phyloP scores from a whole-genome alignment of 2,888 invertebrate species.

The Trileptium ribeirensis region DNA sequence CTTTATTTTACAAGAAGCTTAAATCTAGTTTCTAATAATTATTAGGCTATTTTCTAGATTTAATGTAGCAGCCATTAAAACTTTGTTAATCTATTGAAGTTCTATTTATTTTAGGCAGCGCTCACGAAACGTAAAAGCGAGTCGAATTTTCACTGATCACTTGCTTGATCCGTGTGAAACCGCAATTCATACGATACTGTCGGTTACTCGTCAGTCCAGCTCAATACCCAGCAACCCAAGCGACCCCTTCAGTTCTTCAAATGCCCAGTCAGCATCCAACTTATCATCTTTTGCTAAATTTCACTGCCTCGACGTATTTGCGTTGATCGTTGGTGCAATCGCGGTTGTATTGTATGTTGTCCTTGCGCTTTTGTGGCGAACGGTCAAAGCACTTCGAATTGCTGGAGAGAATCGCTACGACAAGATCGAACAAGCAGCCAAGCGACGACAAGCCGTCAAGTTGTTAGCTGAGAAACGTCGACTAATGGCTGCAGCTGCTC shows the following conservation, averaged over 20 bases:
- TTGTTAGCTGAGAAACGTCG: background rate
- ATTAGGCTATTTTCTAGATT: too few relatives aligned
- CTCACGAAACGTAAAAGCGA: background rate
- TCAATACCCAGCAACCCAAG: too few relatives aligned
- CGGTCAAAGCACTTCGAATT: background rate
- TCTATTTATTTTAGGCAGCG: too few relatives aligned
- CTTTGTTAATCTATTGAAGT: too few relatives aligned
- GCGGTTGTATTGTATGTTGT: background rate
- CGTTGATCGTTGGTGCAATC: background rate
- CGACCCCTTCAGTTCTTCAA: too few relatives aligned
- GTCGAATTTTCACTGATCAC: background rate
- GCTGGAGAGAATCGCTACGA: background rate
- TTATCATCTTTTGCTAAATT: background rate
- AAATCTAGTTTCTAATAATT: too few relatives aligned
- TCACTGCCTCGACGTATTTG: background rate
- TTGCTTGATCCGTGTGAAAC: background rate
- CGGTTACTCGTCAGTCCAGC: background rate
- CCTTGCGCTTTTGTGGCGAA: background rate
- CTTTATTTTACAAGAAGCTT: too few relatives aligned
- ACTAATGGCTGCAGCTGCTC: background rate
- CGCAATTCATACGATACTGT: background rate
- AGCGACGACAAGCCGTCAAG: background rate
- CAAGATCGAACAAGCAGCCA: background rate
- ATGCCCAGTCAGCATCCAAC: background rate
- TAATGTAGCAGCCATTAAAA: too few relatives aligned